A percentile compares a stretch with the other conserved stretches of the same genome.
Evolutionary conservation across 2,888 invertebrate genomes (phyloP).

Genomic region (Drosophila aldrichi): DNA sequence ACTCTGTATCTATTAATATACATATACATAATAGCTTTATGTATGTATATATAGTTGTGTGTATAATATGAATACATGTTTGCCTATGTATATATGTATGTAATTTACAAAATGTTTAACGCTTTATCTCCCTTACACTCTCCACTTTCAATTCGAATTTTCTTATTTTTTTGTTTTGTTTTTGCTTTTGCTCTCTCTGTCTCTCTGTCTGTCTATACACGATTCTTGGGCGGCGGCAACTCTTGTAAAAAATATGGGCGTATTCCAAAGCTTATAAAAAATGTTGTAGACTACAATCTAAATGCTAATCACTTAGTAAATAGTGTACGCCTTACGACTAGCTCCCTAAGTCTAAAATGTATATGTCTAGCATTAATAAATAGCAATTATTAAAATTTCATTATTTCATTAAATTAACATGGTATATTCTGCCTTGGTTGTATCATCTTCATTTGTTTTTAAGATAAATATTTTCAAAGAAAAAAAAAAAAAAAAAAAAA

Average conservation of each 20-base stretch:
- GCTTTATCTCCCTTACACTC: conserved; percentile 23
- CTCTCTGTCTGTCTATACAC: conserved; percentile 47
- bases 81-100: conserved; percentile 30
- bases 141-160: conserved; percentile 6
- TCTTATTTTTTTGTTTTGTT: neutral
- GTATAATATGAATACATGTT: conserved; percentile 13
- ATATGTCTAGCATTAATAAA: conserved; percentile 46
- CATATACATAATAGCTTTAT: neutral
- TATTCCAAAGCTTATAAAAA: conserved; percentile 49
- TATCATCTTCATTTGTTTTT: conserved; percentile 6
- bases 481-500: neutral
- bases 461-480: conserved; percentile 35
- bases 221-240: conserved; percentile 69
- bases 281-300: conserved; percentile 32
- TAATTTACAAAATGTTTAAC: conserved; percentile 57
- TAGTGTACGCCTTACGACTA: conserved; percentile 40
- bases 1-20: conserved; percentile 31
- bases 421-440: conserved; percentile 25
- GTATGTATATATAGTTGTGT: conserved; percentile 21
- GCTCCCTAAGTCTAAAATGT: conserved; percentile 32
- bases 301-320: conserved; percentile 42
- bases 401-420: conserved; percentile 44
- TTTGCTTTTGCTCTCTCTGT: neutral
- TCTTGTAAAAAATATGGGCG: conserved; percentile 54
- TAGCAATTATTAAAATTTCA: conserved; percentile 44